phyloP scores from a whole-genome alignment of 1,140 invertebrate genomes.

The Drosophila sulfurigaster region DNA sequence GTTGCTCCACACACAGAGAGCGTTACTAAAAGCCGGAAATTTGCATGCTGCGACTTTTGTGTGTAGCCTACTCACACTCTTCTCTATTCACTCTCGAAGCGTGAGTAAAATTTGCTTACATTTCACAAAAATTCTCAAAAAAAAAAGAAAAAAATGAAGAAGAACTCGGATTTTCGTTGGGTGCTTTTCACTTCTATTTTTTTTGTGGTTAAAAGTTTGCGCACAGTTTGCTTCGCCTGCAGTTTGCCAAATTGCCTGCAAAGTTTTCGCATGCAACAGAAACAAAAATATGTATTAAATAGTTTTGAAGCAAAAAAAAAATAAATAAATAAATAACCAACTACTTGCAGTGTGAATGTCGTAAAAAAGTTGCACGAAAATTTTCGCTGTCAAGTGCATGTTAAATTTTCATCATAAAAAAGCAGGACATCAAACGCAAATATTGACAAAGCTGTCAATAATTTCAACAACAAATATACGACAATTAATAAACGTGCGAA shows the following conservation, averaged over 20 bases:
- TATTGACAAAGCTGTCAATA: background rate
- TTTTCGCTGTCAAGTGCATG: background rate
- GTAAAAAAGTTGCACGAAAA: background rate
- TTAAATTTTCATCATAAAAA: background rate
- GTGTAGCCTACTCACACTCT: conserved; percentile 12
- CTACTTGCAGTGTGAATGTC: background rate
- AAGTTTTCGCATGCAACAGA: background rate
- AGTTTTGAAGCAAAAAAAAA: background rate
- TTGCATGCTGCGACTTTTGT: conserved; percentile 50
- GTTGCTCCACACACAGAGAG: conserved; percentile 9
- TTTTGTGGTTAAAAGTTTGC: conserved; percentile 59
- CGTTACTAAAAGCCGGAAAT: conserved; percentile 58
- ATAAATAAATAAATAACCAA: conserved; percentile 11
- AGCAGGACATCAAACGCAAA: no score
- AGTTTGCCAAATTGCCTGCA: conserved; percentile 35
- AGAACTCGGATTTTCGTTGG: conserved; percentile 12
- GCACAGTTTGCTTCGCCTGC: conserved; percentile 57
- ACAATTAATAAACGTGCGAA: no score
- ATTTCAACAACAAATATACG: background rate
- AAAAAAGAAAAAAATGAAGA: conserved; percentile 9
- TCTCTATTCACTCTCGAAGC: background rate
- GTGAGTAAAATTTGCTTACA: conserved; percentile 66
- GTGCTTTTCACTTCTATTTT: conserved; percentile 1
- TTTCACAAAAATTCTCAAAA: conserved; percentile 60
- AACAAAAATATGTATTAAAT: conserved; percentile 5